A percentile compares a stretch with the other conserved stretches of the same genome.
Evolutionary conservation across 2,888 invertebrate species (phyloP).

Genomic region (Andrena minutula): DNA sequence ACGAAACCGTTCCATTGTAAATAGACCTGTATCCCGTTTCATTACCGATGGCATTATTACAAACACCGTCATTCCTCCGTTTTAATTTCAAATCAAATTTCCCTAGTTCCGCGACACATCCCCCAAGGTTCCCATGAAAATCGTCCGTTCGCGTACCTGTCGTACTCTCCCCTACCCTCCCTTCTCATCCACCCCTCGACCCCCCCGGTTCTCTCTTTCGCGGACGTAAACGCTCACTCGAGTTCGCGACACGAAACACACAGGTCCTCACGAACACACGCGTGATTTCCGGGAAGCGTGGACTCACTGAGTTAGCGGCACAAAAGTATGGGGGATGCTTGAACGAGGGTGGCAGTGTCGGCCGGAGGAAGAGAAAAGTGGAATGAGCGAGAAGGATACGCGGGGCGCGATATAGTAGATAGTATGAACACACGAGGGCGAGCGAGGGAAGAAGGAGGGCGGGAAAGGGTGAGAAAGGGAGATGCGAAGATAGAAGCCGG

Average conservation of each 20-base stretch:
- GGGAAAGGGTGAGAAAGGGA: slow-evolving; percentile 23
- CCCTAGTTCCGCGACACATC: background rate
- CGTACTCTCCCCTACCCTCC: background rate
- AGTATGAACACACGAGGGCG: slow-evolving; percentile 47
- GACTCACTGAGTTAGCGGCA: slow-evolving; percentile 67
- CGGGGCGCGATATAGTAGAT: slow-evolving; percentile 52
- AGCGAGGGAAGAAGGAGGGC: slow-evolving; percentile 47
- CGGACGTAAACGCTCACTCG: slow-evolving; percentile 35
- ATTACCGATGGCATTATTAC: too few species aligned
- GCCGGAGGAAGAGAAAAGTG: slow-evolving; percentile 27
- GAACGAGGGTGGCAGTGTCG: slow-evolving; percentile 49
- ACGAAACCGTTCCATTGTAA: too few species aligned
- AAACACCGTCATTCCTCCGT: too few species aligned
- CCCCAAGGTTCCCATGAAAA: slow-evolving; percentile 15
- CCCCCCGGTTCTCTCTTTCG: background rate
- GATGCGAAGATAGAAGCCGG: slow-evolving; percentile 10
- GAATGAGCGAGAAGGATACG: slow-evolving; percentile 58
- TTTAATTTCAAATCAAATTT: too few species aligned
- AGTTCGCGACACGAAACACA: slow-evolving; percentile 47
- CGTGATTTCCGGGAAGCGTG: slow-evolving; percentile 57
- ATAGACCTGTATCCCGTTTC: too few species aligned
- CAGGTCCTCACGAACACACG: slow-evolving; percentile 38
- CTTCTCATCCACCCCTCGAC: background rate
- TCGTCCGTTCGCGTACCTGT: background rate
- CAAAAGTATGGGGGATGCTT: slow-evolving; percentile 54